Percentiles rank a stretch among this genome's conserved stretches.
phyloP scores from a whole-genome alignment of 2,113 vertebrate genomes.

The Apodemus sylvaticus region DNA sequence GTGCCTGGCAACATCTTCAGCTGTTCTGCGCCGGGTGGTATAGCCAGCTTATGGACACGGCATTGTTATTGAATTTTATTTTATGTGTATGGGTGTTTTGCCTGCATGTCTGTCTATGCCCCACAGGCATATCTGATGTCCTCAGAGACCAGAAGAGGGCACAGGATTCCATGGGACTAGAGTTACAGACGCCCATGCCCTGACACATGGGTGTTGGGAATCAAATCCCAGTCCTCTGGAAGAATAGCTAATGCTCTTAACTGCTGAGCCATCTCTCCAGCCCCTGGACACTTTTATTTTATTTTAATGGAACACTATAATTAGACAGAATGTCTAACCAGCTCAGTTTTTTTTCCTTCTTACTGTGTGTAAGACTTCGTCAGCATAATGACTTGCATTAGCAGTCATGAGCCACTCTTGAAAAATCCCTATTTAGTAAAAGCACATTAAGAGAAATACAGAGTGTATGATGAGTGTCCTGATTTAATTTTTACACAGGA shows the following conservation, averaged over 20 bases:
- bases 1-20: background rate
- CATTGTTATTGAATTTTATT: background rate
- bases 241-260: background rate
- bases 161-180: background rate
- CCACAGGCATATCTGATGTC: background rate
- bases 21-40: background rate
- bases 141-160: background rate
- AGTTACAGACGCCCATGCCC: background rate
- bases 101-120: background rate
- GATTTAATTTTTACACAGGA: conserved; percentile 55
- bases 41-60: background rate
- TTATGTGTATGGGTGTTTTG: background rate
- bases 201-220: background rate
- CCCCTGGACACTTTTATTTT: background rate
- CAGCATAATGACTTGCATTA: conserved; percentile 19
- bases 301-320: conserved; percentile 12
- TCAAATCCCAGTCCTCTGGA: background rate
- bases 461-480: background rate
- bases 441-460: conserved; percentile 48
- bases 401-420: background rate
- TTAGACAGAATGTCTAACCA: conserved; percentile 60
- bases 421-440: conserved; percentile 61
- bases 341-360: background rate
- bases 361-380: background rate
- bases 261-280: background rate